These are phyloP conservation scores for Poeciliopsis turneri DNA, from an alignment of 2,797 vertebrate species.

Conservation along the genomic window DNA sequence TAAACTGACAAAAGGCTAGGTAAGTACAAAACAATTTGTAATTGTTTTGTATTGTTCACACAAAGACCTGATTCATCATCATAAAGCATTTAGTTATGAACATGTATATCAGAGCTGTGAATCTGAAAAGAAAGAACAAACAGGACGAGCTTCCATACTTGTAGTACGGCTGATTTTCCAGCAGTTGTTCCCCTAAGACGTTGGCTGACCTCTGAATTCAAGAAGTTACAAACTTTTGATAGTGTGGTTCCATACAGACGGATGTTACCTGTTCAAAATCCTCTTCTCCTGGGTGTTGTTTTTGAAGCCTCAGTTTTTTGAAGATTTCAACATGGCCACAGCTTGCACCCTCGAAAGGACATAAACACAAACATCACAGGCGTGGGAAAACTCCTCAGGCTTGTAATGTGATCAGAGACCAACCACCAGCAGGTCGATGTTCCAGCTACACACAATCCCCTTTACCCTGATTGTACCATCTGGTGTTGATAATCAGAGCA, in stretches of 20 bases:
- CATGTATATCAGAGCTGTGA: background rate
- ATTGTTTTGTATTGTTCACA: background rate
- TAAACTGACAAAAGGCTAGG: background rate
- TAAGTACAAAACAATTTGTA: background rate
- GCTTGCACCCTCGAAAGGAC: background rate
- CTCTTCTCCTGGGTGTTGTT: background rate
- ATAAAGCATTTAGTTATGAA: background rate
- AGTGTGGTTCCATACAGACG: background rate
- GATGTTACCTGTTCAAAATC: background rate
- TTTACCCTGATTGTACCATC: slow-evolving; percentile 4
- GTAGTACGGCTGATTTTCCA: background rate
- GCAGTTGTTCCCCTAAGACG: background rate
- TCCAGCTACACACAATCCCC: slow-evolving; percentile 8
- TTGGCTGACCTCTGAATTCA: background rate
- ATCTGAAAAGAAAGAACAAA: background rate
- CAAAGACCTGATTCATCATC: background rate
- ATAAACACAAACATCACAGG: slow-evolving; percentile 17
- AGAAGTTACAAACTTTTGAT: slow-evolving; percentile 1
- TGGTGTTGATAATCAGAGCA: slow-evolving; percentile 11
- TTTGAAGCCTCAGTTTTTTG: background rate
- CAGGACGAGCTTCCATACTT: background rate
- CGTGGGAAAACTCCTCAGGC: slow-evolving; percentile 10
- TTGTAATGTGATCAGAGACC: slow-evolving; percentile 14
- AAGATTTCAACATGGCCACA: slow-evolving; percentile 10
- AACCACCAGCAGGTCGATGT: slow-evolving; percentile 8